Base-by-base conservation (phyloP, 2,888 invertebrate genomes). In the Callinectes sapidus region DNA sequence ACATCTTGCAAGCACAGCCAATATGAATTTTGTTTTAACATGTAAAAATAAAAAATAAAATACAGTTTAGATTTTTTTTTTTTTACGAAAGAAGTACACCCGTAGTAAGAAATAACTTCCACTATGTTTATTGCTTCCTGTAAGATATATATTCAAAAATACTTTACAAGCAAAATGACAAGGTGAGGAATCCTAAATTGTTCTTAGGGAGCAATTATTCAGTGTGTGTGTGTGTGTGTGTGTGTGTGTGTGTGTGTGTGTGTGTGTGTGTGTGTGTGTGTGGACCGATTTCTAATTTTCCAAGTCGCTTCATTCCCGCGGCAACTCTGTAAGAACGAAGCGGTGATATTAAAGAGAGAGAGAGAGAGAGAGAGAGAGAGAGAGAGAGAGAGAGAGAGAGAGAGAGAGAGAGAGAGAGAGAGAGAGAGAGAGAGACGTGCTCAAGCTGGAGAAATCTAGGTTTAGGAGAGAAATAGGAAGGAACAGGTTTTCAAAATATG, bases 211-310 rank as follows among this genome's bases (percentile, higher is more conserved):
- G 48, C 48, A 10, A 48, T 48, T 10, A 48, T 48, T 48, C 8
- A 8, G 48, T 48, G 48, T 48, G 39, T 39, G 39, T 39, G 39
- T 39, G 39, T 39, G 39, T 39, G 39, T 66, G 66, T n/a, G 66
- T 66, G 66, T n/a, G 66, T n/a, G 66, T 66, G n/a, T 66, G 66
- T 66, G 66, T 18, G n/a, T 66, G 66, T 66, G 66, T 66, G 66
- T 66, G n/a, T 66, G 66, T 66, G 66, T 66, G 66, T 66, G 66
- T 66, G 66, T 66, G 66, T 66, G 66, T 66, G 66, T 66, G 66
- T 66, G n/a, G n/a, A 18, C 23, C 71, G 71, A 71, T 71, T 71
- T 71, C 71, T 71, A 71, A 71, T 71, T 71, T 71, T 61, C 61
- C 61, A 61, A 61, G 61, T 61, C 61, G 61, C 18, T 61, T 61